These are phyloP conservation scores for Saturnia japonica DNA, from an alignment of 2,888 invertebrate species.

Conservation along the genomic window DNA sequence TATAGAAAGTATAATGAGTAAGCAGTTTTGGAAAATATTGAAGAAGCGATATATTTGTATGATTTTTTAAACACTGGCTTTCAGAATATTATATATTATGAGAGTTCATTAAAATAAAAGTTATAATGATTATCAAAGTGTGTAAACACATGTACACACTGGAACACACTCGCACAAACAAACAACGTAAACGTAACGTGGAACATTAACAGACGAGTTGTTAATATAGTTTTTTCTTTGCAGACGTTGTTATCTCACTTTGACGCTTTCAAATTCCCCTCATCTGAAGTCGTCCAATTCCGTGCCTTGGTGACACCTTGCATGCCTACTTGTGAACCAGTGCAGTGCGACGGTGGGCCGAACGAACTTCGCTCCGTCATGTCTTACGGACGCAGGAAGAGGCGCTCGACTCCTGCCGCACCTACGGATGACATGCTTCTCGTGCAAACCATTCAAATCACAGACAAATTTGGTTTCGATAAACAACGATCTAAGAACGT, in stretches of 20 bases:
- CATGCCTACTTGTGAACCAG: conserved; percentile 95
- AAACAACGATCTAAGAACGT: conserved; percentile 84
- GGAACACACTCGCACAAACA: too few species aligned
- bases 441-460: conserved; percentile 95
- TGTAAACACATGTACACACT: not conserved
- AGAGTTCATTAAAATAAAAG: not conserved
- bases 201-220: conserved; percentile 20
- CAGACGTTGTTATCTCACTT: conserved; percentile 94
- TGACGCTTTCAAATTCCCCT: conserved; percentile 98
- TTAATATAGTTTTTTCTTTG: conserved; percentile 42
- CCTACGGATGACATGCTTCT: conserved; percentile 91
- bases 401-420: conserved; percentile 84
- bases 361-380: conserved; percentile 91
- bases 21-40: too few species aligned
- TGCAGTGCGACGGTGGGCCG: conserved; percentile 93
- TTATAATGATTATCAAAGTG: not conserved
- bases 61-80: not conserved
- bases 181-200: too few species aligned
- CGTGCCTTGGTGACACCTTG: conserved; percentile 97
- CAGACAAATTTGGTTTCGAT: conserved; percentile 95
- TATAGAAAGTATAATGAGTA: too few species aligned
- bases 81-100: not conserved
- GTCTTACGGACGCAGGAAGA: conserved; percentile 91
- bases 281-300: conserved; percentile 97
- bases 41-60: not conserved